Base-by-base conservation (phyloP, 2,113 vertebrate genomes). In the Bubo scandiacus region DNA sequence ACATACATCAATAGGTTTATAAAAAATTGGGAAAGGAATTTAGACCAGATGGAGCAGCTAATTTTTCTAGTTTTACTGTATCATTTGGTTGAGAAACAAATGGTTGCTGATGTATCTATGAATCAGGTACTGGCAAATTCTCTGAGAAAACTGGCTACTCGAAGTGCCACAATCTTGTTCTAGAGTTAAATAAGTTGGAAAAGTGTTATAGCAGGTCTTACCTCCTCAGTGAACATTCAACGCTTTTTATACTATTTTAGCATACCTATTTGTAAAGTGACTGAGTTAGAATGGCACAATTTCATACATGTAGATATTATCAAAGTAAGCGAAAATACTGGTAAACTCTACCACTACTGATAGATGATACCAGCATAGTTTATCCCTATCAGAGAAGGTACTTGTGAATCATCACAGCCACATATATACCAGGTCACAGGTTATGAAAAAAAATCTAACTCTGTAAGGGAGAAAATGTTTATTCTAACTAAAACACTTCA, bases 21-120 rank as follows among this genome's bases (percentile, higher is more conserved):
- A 92, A 81, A 88, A 90, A 82, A 87, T 54, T 70, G 77, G 61
- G 57, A 92, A 74, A 75, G 58, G 78, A 94, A 94, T 96, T 92
- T 73, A 87, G 83, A 92, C 73, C 94, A 95, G 66, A 95, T 92
- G 84, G 58, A 82, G 15, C 36, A 91, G 74, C 38, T 78, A 86
- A 70, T 91, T 91, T 81, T 87, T 81, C 79, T 92, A 71, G 54
- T 84, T 81, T 71, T 81, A 72, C 57, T 65, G 11, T 62, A 70
- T 73, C 14, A 88, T 92, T 92, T 86, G 11, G 13, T 94, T 36
- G 49, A 81, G 55, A 84, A 93, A 91, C 38, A 87, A 94, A 84
- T 54, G 10, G 43, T 47, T 72, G 27, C 75, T 65, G 52, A 82
- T 82, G 4, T 70, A 73, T 62, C 40, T 93, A 77, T 81, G 90